Base-by-base conservation (phyloP, 1,140 invertebrate species). In the Drosophila subpulchrella region DNA sequence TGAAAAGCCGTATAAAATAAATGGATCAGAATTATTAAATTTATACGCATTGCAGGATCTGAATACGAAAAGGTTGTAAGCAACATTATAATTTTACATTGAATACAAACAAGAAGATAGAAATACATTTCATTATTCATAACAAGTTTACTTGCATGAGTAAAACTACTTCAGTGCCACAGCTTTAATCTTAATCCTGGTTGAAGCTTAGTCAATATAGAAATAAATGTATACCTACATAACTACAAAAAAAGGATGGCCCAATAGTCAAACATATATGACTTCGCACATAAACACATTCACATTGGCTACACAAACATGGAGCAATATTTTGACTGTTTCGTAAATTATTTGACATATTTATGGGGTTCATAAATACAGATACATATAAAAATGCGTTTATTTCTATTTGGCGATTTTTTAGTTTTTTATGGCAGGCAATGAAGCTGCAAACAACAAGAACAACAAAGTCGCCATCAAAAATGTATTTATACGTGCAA, bases 301-400 rank as follows among this genome's bases (percentile, higher is more conserved):
- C 44, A 63, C 36, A 65, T 41, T 51, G 62, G 58, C 53, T 50
- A 51, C 65, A 67, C 81, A 80, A 77, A 85, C 77, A 85, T 68
- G 74, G 78, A 82, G 86, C 82, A 81, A 86, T 86, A 86, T 86
- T 86, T 86, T 86, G 82, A 82, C 83, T 86, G 79, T 76, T 88
- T 88, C 63, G 82, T 86, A 79, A 86, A 88, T 86, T 86, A 86
- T 86, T 86, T 86, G 82, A 86, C 82, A 86, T 86, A 86, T 86
- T 86, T 86, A 86, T 86, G 82, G 79, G 83, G 79, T 88, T 86
- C 82, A 88, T 86, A 86, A 86, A 86, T 86, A 86, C 83, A 86
- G 58, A 79, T 88, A 88, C 48, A 85, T 82, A 82, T 82, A 76
- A 76, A 82, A 88, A 78, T 79, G 79, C 82, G 79, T 86, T 86